Conservation (phyloP, 35 echinoderm and acorn worm species). For the Strongylocentrotus purpuratus region DNA sequence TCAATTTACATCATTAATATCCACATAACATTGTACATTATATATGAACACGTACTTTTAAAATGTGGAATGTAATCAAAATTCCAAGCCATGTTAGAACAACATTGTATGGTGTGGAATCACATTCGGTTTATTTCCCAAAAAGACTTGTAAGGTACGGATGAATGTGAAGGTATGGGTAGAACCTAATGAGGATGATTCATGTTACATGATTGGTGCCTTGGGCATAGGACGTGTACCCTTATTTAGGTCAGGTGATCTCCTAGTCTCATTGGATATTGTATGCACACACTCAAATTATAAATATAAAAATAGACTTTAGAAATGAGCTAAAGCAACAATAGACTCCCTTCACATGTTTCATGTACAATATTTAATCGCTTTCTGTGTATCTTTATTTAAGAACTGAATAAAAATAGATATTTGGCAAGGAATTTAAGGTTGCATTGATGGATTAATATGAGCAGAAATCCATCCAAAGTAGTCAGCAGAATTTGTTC, state of each 20-base stretch:
- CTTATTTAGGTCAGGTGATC: neutral
- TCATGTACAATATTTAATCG: neutral
- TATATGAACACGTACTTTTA: too few species aligned
- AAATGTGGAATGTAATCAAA: too few species aligned
- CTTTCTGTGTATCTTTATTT: neutral
- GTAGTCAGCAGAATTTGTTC: too few species aligned
- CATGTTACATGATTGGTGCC: conserved; percentile 8
- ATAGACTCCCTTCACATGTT: neutral
- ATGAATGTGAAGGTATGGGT: neutral
- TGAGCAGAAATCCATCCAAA: too few species aligned
- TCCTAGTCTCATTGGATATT: neutral
- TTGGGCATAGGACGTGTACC: neutral
- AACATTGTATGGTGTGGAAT: too few species aligned
- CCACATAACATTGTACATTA: neutral
- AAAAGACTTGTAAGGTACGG: too few species aligned
- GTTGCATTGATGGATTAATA: too few species aligned
- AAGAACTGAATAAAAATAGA: too few species aligned
- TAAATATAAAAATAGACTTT: neutral
- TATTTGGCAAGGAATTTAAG: too few species aligned
- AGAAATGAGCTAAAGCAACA: neutral
- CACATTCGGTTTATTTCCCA: neutral
- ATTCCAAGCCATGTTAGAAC: too few species aligned
- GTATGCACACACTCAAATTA: neutral
- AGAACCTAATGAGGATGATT: neutral
- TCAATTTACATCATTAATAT: neutral